Evolutionary conservation across 1,140 invertebrate genomes (phyloP), one percentile per base, ranked within the genome.

Genomic region (Mercenaria mercenaria): DNA sequence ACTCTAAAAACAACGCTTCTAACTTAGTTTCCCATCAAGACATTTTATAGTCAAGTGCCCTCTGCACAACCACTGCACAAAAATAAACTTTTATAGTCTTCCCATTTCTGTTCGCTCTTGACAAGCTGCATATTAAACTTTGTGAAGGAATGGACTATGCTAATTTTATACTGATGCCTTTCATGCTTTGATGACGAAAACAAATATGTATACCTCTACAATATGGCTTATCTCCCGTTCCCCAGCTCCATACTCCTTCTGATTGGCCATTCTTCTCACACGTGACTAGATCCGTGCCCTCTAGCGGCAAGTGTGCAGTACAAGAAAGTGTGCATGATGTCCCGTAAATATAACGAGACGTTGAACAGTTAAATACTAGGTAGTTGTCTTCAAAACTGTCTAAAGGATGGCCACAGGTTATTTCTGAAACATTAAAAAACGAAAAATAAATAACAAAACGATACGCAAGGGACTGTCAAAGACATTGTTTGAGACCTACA

Each of bases 161-260:
- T n/a, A n/a, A n/a, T n/a, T n/a, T n/a, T n/a, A n/a, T n/a, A n/a
- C n/a, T n/a, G n/a, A n/a, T n/a, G n/a, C n/a, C n/a, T n/a, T n/a
- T n/a, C n/a, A n/a, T n/a, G n/a, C n/a, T n/a, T n/a, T n/a, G n/a
- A n/a, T n/a, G n/a, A n/a, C n/a, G n/a, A n/a, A n/a, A n/a, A n/a
- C n/a, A n/a, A n/a, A n/a, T n/a, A n/a, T n/a, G n/a, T n/a, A n/a
- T 15, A 87, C 84, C 72, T 61, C 37, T 41, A 64, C 84, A 87
- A 43, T 61, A 76, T n/a, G 84, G 84, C n/a, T 87, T 59, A 1
- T 52, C 18, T 0, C 23, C 74, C 32, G 13, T 20, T 39, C 52
- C 69, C 84, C 74, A 77, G 29, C 8, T 20, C 84, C 84, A 87
- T 20, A 74, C 67, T 0, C 84, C 84, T 26, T 52, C 84, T n/a